Evolutionary conservation across 1,140 invertebrate genomes (phyloP).

Genomic region (Pemphigus obesinymphae): DNA sequence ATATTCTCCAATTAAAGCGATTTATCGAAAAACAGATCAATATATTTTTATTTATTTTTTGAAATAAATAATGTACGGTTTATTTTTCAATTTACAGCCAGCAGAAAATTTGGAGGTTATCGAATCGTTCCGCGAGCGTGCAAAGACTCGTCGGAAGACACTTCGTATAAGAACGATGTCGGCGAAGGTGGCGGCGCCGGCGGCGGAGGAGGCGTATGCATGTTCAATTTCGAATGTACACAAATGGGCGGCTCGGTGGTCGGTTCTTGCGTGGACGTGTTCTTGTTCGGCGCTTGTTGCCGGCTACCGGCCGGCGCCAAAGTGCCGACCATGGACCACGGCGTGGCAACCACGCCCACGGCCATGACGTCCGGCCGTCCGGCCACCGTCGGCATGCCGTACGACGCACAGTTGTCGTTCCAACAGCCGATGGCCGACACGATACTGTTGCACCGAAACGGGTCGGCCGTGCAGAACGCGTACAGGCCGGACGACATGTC

Average conservation of each 20-base stretch:
- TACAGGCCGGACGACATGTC: conserved; percentile 59
- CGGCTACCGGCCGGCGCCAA: conserved; percentile 56
- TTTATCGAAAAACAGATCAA: too few relatives aligned
- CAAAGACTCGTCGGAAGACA: conserved; percentile 53
- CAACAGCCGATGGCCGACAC: conserved; percentile 61
- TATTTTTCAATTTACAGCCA: not conserved
- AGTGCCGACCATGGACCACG: conserved; percentile 22
- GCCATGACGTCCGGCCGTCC: not conserved
- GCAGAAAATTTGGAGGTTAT: conserved; percentile 76
- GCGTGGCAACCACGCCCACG: not conserved
- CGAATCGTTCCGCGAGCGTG: conserved; percentile 74
- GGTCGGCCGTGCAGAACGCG: conserved; percentile 56
- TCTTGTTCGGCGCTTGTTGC: conserved; percentile 86
- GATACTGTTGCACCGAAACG: conserved; percentile 61
- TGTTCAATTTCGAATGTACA: conserved; percentile 89
- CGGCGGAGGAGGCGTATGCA: conserved; percentile 69
- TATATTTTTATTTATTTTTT: too few relatives aligned
- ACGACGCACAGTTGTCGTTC: conserved; percentile 6
- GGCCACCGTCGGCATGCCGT: not conserved
- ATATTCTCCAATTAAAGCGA: too few relatives aligned
- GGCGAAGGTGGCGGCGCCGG: not conserved
- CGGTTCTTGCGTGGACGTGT: conserved; percentile 84
- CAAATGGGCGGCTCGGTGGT: conserved; percentile 75
- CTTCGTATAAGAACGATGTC: conserved; percentile 48
- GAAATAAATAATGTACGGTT: too few relatives aligned